Evolutionary conservation across 2,888 invertebrate genomes (phyloP).

Genomic region (Ephialtes manifestator): DNA sequence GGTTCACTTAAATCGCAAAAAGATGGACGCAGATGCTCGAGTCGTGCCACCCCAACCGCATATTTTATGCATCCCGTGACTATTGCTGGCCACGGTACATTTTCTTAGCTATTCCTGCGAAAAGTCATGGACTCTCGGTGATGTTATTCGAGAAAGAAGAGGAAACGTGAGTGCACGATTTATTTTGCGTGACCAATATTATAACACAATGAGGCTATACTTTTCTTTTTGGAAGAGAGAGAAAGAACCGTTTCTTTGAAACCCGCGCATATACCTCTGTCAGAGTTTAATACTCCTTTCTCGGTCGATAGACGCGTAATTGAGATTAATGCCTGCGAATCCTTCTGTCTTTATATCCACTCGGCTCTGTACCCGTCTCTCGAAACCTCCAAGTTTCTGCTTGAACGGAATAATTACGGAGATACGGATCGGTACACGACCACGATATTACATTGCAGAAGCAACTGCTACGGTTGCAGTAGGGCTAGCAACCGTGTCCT

Average conservation of each 20-base stretch:
- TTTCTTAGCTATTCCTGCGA: constrained; percentile 8
- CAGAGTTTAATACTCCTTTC: constrained; percentile 33
- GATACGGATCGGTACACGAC: constrained; percentile 74
- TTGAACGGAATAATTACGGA: constrained; percentile 78
- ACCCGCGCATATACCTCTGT: constrained; percentile 10
- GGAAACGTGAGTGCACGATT: neutral
- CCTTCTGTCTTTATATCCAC: constrained; percentile 51
- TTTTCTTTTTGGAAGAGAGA: constrained; percentile 14
- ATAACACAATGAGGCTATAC: neutral
- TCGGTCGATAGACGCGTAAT: constrained; percentile 73
- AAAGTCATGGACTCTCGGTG: constrained; percentile 5
- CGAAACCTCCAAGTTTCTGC: constrained; percentile 72
- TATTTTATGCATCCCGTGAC: constrained; percentile 36
- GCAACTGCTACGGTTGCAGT: constrained; percentile 13
- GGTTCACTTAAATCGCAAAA: constrained; percentile 18
- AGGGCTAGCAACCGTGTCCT: constrained; percentile 17
- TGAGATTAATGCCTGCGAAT: constrained; percentile 78
- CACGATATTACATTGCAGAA: constrained; percentile 53
- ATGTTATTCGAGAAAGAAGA: neutral
- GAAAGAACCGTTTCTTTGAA: constrained; percentile 46
- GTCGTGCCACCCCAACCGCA: constrained; percentile 38
- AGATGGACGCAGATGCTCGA: constrained; percentile 27
- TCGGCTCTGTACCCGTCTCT: constrained; percentile 22
- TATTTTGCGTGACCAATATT: constrained; percentile 43
- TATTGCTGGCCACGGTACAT: constrained; percentile 4